phyloP scores from a whole-genome alignment of 2,797 vertebrate genomes.

The Syndactyla subalaris region DNA sequence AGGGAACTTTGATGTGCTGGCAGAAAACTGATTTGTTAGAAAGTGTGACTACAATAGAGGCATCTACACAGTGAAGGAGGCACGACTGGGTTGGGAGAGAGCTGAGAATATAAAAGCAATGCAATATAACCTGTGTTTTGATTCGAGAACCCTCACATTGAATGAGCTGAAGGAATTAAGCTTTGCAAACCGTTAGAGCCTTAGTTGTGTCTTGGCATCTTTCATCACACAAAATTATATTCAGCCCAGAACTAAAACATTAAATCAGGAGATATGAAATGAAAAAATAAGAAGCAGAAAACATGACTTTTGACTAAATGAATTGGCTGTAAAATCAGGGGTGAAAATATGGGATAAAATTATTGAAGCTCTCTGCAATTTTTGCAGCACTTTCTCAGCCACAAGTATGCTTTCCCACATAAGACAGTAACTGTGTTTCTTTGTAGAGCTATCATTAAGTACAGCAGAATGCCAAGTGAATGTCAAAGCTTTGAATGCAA shows the following conservation, averaged over 20 bases:
- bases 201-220: background rate
- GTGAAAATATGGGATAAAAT: slow-evolving; percentile 55
- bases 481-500: slow-evolving; percentile 63
- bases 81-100: background rate
- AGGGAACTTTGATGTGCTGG: background rate
- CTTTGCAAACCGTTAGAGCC: background rate
- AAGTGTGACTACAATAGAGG: background rate
- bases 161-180: background rate
- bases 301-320: slow-evolving; percentile 54
- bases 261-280: slow-evolving; percentile 35
- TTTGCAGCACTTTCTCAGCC: slow-evolving; percentile 71
- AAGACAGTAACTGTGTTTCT: slow-evolving; percentile 57
- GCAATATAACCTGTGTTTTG: background rate
- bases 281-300: slow-evolving; percentile 66
- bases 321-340: slow-evolving; percentile 67
- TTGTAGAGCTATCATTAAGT: slow-evolving; percentile 65
- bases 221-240: background rate
- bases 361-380: slow-evolving; percentile 61
- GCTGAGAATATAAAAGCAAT: background rate
- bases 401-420: slow-evolving; percentile 67
- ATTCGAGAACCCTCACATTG: background rate
- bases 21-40: background rate
- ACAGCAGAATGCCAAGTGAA: slow-evolving; percentile 59
- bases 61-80: background rate
- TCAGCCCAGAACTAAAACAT: slow-evolving; percentile 26